A percentile compares a stretch with the other conserved stretches of the same genome.
Evolutionary conservation across 2,113 vertebrate genomes (phyloP).

Genomic region (Nycticorax nycticorax): DNA sequence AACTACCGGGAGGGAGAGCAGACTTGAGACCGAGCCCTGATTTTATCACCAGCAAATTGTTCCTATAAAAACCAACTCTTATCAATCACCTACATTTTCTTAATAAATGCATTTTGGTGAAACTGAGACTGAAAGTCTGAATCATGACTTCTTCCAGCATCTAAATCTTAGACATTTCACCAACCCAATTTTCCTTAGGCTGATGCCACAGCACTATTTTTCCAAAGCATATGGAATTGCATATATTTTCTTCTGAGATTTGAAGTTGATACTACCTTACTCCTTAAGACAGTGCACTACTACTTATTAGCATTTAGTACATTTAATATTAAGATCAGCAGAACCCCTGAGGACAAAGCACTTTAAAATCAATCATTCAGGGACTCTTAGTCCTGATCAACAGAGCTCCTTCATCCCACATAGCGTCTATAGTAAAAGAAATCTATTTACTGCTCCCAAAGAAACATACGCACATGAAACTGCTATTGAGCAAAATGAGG

Average conservation of each 20-base stretch:
- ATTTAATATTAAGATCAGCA: neutral
- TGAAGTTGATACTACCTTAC: neutral
- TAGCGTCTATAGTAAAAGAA: neutral
- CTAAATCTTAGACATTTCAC: neutral
- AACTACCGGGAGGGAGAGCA: neutral
- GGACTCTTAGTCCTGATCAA: neutral
- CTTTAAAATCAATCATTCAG: neutral
- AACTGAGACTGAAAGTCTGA: neutral
- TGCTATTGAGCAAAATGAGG: neutral
- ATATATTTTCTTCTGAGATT: neutral
- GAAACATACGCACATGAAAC: fast-evolving
- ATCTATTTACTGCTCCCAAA: neutral
- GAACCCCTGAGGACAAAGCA: neutral
- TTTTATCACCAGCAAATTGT: neutral
- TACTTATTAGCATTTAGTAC: neutral
- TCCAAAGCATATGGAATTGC: neutral
- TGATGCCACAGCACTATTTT: fast-evolving
- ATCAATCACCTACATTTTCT: neutral
- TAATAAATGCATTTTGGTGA: neutral
- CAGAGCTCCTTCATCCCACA: neutral
- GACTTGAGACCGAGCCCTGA: neutral
- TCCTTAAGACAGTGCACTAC: neutral
- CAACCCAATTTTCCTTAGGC: neutral
- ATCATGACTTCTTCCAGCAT: neutral
- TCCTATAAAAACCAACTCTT: neutral